A percentile compares a stretch with the other conserved stretches of the same genome.
Conservation (phyloP, 2,797 vertebrate genomes). For the Knipowitschia caucasica region DNA sequence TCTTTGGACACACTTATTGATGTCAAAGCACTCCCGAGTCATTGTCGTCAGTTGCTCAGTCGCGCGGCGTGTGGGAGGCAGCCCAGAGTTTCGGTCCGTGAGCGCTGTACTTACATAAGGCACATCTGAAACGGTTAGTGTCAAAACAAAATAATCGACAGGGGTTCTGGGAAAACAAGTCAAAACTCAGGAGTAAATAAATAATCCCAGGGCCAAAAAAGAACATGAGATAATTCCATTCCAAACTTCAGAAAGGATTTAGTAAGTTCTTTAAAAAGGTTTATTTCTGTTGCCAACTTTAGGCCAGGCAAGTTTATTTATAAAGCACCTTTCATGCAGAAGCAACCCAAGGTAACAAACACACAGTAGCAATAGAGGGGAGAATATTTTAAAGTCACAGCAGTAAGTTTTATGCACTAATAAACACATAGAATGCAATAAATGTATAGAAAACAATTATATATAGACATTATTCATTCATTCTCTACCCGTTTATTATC, state of each 20-base stretch:
- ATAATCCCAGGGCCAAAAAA: background rate
- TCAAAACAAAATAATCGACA: background rate
- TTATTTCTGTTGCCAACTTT: no score
- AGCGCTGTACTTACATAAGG: slow-evolving; percentile 8
- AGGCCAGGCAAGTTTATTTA: no score
- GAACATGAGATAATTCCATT: background rate
- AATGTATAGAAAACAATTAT: no score
- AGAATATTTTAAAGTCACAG: no score
- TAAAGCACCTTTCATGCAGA: no score
- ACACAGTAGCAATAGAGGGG: no score
- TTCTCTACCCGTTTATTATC: no score
- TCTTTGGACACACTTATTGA: slow-evolving; percentile 45
- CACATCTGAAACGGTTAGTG: slow-evolving; percentile 3
- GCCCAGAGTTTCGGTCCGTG: background rate
- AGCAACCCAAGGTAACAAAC: no score
- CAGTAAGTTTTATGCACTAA: no score
- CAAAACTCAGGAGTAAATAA: background rate
- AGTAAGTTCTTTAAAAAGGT: no score
- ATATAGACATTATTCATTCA: no score
- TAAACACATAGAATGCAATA: no score
- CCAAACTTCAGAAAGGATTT: background rate
- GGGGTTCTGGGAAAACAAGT: background rate
- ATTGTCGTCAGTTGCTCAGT: slow-evolving; percentile 18
- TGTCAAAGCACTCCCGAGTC: slow-evolving; percentile 40
- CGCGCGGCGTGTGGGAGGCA: slow-evolving; percentile 15